phyloP scores from a whole-genome alignment of 2,797 vertebrate species.

The Threskiornis aethiopicus region DNA sequence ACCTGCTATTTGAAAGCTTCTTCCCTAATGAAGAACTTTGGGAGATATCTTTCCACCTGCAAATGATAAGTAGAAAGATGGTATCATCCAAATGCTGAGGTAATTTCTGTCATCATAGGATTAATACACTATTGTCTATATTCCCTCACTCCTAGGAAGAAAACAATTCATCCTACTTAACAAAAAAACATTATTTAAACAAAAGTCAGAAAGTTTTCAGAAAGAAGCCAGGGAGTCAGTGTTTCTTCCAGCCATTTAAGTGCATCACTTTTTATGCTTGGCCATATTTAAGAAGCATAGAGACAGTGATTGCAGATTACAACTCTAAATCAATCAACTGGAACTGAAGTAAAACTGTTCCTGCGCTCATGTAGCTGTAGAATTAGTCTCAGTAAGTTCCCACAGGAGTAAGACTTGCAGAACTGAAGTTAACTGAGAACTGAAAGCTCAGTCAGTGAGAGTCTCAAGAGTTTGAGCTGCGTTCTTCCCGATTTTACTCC shows the following conservation, averaged over 20 bases:
- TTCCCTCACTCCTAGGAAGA: neutral
- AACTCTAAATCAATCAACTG: neutral
- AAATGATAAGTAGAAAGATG: neutral
- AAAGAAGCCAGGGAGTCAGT: neutral
- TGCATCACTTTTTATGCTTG: neutral
- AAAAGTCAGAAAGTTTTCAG: neutral
- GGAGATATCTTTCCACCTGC: neutral
- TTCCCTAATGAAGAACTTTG: neutral
- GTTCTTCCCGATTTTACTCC: neutral
- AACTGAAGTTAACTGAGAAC: neutral
- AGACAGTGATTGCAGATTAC: neutral
- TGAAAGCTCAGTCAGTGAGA: neutral
- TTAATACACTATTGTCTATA: neutral
- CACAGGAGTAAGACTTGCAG: neutral
- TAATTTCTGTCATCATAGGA: neutral
- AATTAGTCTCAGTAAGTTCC: neutral
- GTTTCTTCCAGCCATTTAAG: neutral
- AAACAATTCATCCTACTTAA: neutral
- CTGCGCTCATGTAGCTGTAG: neutral
- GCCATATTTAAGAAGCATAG: neutral
- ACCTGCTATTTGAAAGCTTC: constrained; percentile 21
- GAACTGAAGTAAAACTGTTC: neutral
- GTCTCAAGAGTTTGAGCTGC: neutral
- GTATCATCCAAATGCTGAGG: neutral
- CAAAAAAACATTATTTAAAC: neutral